phyloP scores from a whole-genome alignment of 1,140 invertebrate species.

The Drosophila prosaltans region DNA sequence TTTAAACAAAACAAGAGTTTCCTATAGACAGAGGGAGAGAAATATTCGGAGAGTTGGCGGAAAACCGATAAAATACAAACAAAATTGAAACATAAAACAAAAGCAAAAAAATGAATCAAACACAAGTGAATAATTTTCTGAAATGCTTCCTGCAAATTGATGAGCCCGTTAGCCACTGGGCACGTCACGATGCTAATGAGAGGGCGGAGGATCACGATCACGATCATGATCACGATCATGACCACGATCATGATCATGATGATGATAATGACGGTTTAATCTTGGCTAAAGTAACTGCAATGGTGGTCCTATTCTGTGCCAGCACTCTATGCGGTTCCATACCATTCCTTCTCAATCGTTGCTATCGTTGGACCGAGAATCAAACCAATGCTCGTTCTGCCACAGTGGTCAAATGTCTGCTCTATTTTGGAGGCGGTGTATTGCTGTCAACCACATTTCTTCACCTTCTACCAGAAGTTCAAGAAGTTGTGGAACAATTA shows the following conservation, averaged over 20 bases:
- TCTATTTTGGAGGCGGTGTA: conserved; percentile 96
- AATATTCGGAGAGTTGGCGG: conserved; percentile 23
- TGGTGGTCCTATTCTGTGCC: conserved; percentile 87
- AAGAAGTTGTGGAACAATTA: conserved; percentile 87
- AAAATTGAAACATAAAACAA: conserved; percentile 17
- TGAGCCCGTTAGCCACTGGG: conserved; percentile 60
- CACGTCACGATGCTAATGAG: conserved; percentile 26
- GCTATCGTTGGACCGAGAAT: conserved; percentile 85
- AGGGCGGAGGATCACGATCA: conserved; percentile 53
- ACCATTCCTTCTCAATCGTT: conserved; percentile 87
- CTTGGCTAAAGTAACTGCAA: conserved; percentile 88
- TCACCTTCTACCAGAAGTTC: conserved; percentile 94
- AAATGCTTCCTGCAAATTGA: conserved; percentile 80
- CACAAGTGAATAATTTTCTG: conserved; percentile 76
- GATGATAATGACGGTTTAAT: conserved; percentile 83
- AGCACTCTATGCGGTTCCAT: conserved; percentile 88
- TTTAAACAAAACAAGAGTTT: conserved; percentile 27
- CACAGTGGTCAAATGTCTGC: conserved; percentile 85
- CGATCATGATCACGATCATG: conserved; percentile 67
- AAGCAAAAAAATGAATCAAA: conserved; percentile 71
- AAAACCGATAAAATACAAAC: conserved; percentile 38
- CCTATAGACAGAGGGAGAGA: background rate
- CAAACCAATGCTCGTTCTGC: conserved; percentile 84
- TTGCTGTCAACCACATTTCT: conserved; percentile 94
- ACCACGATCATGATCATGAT: conserved; percentile 73